phyloP scores from a whole-genome alignment of 2,113 vertebrate species.

The Gobiocypris rarus region DNA sequence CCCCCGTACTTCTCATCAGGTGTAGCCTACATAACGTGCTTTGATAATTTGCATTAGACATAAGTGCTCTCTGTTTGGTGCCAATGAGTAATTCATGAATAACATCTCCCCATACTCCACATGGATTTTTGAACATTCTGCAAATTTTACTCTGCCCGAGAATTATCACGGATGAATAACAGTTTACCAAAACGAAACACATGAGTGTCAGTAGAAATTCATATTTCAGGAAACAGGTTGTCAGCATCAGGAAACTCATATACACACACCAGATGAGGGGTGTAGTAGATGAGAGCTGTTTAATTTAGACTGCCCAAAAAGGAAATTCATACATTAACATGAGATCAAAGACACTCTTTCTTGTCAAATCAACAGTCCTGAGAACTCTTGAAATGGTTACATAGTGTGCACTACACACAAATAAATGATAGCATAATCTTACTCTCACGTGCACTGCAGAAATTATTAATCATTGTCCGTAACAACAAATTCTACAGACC shows the following conservation, averaged over 20 bases:
- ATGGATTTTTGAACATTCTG: background rate
- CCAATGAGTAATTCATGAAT: slow-evolving; percentile 33
- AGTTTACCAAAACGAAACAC: slow-evolving; percentile 17
- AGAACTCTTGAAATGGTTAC: slow-evolving; percentile 7
- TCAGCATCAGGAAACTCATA: slow-evolving; percentile 13
- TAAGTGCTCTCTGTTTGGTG: slow-evolving; percentile 8
- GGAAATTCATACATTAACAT: slow-evolving; percentile 30
- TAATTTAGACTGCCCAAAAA: slow-evolving; percentile 24
- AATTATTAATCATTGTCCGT: slow-evolving; percentile 28
- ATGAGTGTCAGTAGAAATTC: slow-evolving; percentile 15
- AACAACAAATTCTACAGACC: slow-evolving; percentile 15
- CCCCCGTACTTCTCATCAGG: slow-evolving; percentile 29
- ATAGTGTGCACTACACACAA: background rate
- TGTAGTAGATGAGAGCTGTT: slow-evolving; percentile 6
- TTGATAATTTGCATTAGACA: background rate
- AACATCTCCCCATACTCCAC: slow-evolving; percentile 1
- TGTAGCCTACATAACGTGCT: slow-evolving; percentile 1
- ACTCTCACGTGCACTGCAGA: background rate
- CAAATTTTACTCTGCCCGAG: background rate
- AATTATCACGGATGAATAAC: slow-evolving; percentile 8
- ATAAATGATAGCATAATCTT: background rate
- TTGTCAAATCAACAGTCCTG: slow-evolving; percentile 17
- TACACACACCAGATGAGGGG: background rate
- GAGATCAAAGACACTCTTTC: slow-evolving; percentile 37
- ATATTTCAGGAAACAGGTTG: slow-evolving; percentile 31